phyloP scores from a whole-genome alignment of 2,888 invertebrate species.

The Epinotia nisella region DNA sequence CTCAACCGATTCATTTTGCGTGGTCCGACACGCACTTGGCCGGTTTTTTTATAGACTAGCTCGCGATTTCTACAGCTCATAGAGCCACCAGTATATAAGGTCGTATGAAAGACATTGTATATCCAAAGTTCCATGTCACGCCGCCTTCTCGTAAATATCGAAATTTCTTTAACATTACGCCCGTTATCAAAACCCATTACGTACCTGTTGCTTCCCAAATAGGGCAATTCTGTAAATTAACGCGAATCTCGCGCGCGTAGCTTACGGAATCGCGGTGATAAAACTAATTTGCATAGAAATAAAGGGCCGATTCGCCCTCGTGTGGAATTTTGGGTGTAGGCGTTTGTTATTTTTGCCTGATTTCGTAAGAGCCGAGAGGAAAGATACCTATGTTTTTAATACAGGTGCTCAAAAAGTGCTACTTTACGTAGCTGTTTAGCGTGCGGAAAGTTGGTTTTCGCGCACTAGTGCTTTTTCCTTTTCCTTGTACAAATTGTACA shows the following conservation, averaged over 20 bases:
- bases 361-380: no score
- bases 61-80: no score
- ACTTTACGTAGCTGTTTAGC: no score
- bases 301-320: slow-evolving; percentile 53
- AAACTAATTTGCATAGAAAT: slow-evolving; percentile 63
- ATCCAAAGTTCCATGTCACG: background rate
- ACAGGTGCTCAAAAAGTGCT: no score
- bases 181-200: slow-evolving; percentile 35
- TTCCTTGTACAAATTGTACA: no score
- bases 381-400: no score
- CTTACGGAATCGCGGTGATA: slow-evolving; percentile 53
- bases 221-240: slow-evolving; percentile 39
- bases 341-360: slow-evolving; percentile 33
- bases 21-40: no score
- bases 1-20: no score
- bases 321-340: slow-evolving; percentile 50
- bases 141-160: background rate
- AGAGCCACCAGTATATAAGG: no score
- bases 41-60: no score
- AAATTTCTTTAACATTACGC: slow-evolving; percentile 16
- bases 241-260: slow-evolving; percentile 24
- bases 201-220: slow-evolving; percentile 39
- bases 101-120: background rate
- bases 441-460: no score
- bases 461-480: no score